These are phyloP conservation scores for Alcedo atthis DNA, from an alignment of 2,797 vertebrate species.

Conservation along the genomic window DNA sequence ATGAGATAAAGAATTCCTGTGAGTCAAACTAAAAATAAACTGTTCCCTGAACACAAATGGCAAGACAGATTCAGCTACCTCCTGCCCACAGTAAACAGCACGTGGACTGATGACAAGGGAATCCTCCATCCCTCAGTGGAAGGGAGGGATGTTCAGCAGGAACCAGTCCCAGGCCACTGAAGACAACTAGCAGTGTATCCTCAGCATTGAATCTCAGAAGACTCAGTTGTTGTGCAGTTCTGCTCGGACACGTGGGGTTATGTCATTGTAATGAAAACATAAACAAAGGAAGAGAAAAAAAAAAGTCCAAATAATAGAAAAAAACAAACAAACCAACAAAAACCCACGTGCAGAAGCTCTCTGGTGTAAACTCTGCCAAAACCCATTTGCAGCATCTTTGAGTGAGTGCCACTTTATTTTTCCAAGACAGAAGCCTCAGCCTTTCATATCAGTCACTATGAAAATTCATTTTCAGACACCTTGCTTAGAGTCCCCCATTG, in stretches of 20 bases:
- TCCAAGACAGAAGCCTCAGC: not conserved
- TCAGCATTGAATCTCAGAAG: not conserved
- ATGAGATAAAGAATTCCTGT: not conserved
- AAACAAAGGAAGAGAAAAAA: not conserved
- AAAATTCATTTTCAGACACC: slow-evolving; percentile 37
- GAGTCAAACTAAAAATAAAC: not conserved
- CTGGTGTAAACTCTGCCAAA: not conserved
- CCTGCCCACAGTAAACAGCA: not conserved
- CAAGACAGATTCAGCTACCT: not conserved
- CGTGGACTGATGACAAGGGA: not conserved
- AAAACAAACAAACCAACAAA: not conserved
- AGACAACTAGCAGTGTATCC: not conserved
- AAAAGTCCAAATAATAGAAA: not conserved
- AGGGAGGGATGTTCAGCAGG: not conserved
- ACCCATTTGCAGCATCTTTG: not conserved
- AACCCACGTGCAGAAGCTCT: not conserved
- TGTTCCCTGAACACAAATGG: not conserved
- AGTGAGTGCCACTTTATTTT: not conserved
- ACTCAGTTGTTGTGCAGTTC: slow-evolving; percentile 4
- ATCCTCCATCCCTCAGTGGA: not conserved
- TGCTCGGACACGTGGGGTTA: not conserved
- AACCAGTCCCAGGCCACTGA: not conserved
- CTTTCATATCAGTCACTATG: slow-evolving; percentile 10
- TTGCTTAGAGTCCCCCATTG: not conserved
- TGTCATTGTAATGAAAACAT: slow-evolving; percentile 14